phyloP scores from a whole-genome alignment of 1,140 invertebrate species.

The Neodiprion lecontei region DNA sequence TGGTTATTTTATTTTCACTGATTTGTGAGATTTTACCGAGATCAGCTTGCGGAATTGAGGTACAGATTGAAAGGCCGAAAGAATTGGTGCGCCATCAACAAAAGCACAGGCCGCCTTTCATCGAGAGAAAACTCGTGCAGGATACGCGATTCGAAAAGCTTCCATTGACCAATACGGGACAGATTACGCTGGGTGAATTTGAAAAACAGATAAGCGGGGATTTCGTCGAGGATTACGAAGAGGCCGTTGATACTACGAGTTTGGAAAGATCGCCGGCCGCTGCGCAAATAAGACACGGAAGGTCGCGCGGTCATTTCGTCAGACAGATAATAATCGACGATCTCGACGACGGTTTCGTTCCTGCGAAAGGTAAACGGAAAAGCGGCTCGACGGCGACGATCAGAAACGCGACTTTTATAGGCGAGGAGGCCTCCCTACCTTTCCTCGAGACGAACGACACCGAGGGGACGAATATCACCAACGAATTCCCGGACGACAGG shows the following conservation, averaged over 20 bases:
- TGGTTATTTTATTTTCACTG: constrained; percentile 14
- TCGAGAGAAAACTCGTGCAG: constrained; percentile 43
- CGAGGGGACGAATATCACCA: not conserved
- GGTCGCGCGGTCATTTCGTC: constrained; percentile 47
- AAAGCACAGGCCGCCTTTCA: constrained; percentile 47
- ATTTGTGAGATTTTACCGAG: not conserved
- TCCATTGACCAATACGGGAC: not conserved
- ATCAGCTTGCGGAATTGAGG: constrained; percentile 3
- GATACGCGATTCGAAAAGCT: not conserved
- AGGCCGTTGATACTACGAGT: constrained; percentile 26
- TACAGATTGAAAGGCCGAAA: constrained; percentile 41
- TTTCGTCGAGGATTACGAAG: not conserved
- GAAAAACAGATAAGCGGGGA: not conserved
- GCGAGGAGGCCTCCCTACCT: not conserved
- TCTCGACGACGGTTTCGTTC: constrained; percentile 8
- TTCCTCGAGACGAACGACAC: not conserved
- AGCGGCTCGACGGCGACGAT: constrained; percentile 19
- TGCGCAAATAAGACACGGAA: constrained; percentile 50
- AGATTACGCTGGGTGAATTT: not conserved
- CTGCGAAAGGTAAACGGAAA: constrained; percentile 18
- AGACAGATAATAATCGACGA: constrained; percentile 36
- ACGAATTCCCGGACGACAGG: constrained; percentile 20
- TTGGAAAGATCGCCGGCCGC: constrained; percentile 39
- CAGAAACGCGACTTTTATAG: constrained; percentile 25
- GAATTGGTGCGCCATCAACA: constrained; percentile 49